A percentile compares a stretch with the other conserved stretches of the same genome.
These are phyloP conservation scores for Lepidochitona cinerea DNA, from an alignment of 2,888 invertebrate species.

Conservation along the genomic window DNA sequence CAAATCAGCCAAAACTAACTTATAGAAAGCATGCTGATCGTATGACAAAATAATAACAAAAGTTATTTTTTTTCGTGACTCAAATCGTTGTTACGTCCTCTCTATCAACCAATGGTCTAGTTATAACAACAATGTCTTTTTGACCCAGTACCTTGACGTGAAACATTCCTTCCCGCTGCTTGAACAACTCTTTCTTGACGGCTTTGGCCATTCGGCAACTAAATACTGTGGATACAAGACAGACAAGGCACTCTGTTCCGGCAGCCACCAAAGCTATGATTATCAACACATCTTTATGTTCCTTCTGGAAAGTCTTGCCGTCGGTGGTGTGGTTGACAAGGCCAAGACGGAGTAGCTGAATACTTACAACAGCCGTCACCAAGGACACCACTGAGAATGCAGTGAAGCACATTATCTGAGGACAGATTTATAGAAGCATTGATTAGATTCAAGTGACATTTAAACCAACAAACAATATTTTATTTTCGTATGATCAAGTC, in stretches of 20 bases:
- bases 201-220: conserved; percentile 68
- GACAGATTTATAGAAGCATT: too few species aligned
- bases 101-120: conserved; percentile 46
- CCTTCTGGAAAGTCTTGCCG: conserved; percentile 70
- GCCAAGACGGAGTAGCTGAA: conserved; percentile 71
- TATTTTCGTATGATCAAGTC: too few species aligned
- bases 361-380: conserved; percentile 70
- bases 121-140: conserved; percentile 70
- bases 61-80: too few species aligned
- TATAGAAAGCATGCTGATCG: too few species aligned
- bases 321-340: conserved; percentile 71
- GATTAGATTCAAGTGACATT: too few species aligned
- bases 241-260: conserved; percentile 67
- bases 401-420: conserved; percentile 71
- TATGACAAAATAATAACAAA: too few species aligned
- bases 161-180: conserved; percentile 69
- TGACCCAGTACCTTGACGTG: conserved; percentile 70
- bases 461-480: too few species aligned
- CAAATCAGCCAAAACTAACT: too few species aligned
- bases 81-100: conserved; percentile 43
- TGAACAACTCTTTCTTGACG: conserved; percentile 68
- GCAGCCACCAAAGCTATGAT: conserved; percentile 66
- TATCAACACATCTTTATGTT: conserved; percentile 67
- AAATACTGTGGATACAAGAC: conserved; percentile 65
- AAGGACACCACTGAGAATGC: conserved; percentile 70